phyloP scores from a whole-genome alignment of 2,797 vertebrate genomes.

The Pterois miles region DNA sequence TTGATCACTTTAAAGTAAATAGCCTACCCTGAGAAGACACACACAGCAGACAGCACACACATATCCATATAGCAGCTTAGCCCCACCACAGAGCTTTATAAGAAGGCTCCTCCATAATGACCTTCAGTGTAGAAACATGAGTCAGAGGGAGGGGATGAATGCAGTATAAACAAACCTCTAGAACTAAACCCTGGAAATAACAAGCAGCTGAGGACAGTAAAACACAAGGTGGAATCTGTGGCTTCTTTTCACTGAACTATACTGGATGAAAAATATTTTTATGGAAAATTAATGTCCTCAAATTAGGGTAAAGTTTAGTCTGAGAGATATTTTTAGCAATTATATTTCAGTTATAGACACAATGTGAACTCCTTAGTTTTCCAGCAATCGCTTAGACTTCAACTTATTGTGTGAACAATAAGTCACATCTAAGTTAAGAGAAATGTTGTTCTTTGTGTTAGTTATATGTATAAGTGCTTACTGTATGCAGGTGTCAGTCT shows the following conservation, averaged over 20 bases:
- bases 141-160: slow-evolving; percentile 47
- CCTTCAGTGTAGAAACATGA: slow-evolving; percentile 46
- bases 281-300: not conserved
- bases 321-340: not conserved
- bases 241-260: not conserved
- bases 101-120: slow-evolving; percentile 44
- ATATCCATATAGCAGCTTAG: slow-evolving; percentile 3
- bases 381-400: not conserved
- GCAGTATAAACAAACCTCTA: slow-evolving; percentile 51
- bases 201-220: slow-evolving; percentile 43
- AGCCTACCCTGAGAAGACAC: not conserved
- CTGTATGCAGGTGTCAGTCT: too few species aligned
- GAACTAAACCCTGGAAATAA: slow-evolving; percentile 37
- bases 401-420: not conserved
- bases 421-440: not conserved
- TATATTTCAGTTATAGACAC: not conserved
- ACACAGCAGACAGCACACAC: not conserved
- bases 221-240: slow-evolving; percentile 9
- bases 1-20: not conserved
- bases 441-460: too few species aligned
- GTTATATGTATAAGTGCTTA: too few species aligned
- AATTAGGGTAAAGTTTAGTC: slow-evolving; percentile 24
- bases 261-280: not conserved
- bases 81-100: slow-evolving; percentile 39
- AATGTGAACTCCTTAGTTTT: not conserved